Percentiles rank a stretch among this genome's conserved stretches.
Conservation (phyloP, 2,797 vertebrate genomes). For the Vespertilio murinus region DNA sequence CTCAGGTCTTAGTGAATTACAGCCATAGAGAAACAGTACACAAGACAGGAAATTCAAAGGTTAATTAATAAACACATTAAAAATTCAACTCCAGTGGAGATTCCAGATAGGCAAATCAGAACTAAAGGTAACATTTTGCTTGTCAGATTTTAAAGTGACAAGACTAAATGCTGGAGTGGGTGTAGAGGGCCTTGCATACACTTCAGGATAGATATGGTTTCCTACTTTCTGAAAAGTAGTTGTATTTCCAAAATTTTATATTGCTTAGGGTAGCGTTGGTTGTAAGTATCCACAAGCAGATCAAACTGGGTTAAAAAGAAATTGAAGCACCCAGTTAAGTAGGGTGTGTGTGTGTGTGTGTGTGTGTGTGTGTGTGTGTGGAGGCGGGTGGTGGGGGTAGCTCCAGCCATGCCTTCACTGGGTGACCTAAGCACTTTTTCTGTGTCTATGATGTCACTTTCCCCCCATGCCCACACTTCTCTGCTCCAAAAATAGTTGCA, state of each 20-base stretch:
- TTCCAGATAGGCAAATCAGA: neutral
- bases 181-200: neutral
- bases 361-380: neutral
- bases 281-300: neutral
- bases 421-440: neutral
- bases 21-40: neutral
- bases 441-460: neutral
- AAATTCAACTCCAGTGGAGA: neutral
- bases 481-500: neutral
- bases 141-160: neutral
- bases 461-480: neutral
- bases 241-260: neutral
- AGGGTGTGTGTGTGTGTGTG: neutral
- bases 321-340: neutral
- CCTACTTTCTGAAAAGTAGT: neutral
- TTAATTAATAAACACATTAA: neutral
- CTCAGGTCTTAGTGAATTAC: neutral
- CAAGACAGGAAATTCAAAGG: neutral
- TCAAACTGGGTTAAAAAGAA: neutral
- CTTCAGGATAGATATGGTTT: neutral
- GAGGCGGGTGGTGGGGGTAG: neutral
- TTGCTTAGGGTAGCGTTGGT: neutral
- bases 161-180: neutral
- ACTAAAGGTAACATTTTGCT: neutral
- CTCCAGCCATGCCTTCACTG: neutral